Evolutionary conservation across 2,888 invertebrate genomes (phyloP).

Genomic region (Rapana venosa): DNA sequence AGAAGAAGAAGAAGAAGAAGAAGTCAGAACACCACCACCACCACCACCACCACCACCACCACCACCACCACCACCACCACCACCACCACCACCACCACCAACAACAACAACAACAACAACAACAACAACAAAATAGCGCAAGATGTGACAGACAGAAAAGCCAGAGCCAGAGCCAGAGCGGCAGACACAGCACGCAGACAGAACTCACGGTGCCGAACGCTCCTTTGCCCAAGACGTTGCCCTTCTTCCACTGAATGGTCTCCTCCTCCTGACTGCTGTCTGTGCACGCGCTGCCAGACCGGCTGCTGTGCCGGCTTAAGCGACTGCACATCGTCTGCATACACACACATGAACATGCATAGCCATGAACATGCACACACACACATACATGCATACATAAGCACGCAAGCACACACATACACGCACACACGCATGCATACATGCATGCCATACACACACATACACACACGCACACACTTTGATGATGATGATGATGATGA

Average conservation of each 20-base stretch:
- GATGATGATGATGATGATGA: too few relatives aligned
- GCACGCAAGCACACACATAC: too few relatives aligned
- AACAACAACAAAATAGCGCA: too few relatives aligned
- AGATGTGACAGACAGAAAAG: too few relatives aligned
- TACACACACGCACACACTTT: slow-evolving; percentile 26
- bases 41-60: too few relatives aligned
- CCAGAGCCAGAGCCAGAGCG: background rate
- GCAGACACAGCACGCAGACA: slow-evolving; percentile 45
- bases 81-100: too few relatives aligned
- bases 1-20: too few relatives aligned
- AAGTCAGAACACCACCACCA: too few relatives aligned
- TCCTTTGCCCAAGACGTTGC: slow-evolving; percentile 77
- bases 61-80: too few relatives aligned
- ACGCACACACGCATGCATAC: too few relatives aligned
- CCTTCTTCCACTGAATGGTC: slow-evolving; percentile 78
- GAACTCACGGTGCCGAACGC: slow-evolving; percentile 76
- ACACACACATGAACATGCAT: background rate
- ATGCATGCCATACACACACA: background rate
- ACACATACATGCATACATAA: background rate
- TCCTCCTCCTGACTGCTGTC: slow-evolving; percentile 65
- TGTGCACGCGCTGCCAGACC: slow-evolving; percentile 69
- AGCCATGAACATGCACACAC: background rate
- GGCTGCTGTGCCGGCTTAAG: slow-evolving; percentile 49
- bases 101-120: too few relatives aligned
- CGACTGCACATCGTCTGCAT: slow-evolving; percentile 45